Evolutionary conservation across 2,113 vertebrate genomes (phyloP).

Genomic region (Meleagris gallopavo): DNA sequence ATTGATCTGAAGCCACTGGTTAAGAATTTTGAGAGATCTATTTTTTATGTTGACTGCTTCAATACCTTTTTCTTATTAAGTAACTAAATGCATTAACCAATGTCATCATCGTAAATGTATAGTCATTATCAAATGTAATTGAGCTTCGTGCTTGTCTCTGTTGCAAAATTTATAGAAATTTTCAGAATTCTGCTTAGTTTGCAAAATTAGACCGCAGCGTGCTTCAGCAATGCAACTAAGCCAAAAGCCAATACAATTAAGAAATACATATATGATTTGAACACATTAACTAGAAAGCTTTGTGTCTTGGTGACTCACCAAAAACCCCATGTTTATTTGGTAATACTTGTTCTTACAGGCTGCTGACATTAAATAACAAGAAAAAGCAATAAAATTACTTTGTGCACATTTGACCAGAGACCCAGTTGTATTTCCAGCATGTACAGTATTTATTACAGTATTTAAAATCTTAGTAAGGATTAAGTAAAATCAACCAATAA

Average conservation of each 20-base stretch:
- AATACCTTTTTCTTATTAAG: background rate
- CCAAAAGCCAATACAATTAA: background rate
- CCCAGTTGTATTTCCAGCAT: background rate
- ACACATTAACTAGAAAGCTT: background rate
- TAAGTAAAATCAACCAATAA: background rate
- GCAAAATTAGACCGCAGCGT: background rate
- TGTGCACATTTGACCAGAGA: background rate
- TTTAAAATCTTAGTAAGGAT: background rate
- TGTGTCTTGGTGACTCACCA: background rate
- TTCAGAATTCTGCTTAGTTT: background rate
- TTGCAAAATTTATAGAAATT: background rate
- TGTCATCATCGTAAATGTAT: background rate
- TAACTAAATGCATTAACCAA: background rate
- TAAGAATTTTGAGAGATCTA: background rate
- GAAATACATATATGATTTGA: background rate
- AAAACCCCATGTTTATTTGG: background rate
- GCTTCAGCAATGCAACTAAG: background rate
- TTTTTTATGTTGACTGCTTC: background rate
- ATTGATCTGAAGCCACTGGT: fast-evolving
- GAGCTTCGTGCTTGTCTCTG: background rate
- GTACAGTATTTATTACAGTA: too few species aligned
- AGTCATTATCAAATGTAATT: background rate
- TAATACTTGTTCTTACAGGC: background rate
- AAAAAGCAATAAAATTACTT: background rate
- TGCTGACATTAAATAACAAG: background rate